phyloP scores from a whole-genome alignment of 1,140 invertebrate genomes.

The Mycetomoellerius zeteki region DNA sequence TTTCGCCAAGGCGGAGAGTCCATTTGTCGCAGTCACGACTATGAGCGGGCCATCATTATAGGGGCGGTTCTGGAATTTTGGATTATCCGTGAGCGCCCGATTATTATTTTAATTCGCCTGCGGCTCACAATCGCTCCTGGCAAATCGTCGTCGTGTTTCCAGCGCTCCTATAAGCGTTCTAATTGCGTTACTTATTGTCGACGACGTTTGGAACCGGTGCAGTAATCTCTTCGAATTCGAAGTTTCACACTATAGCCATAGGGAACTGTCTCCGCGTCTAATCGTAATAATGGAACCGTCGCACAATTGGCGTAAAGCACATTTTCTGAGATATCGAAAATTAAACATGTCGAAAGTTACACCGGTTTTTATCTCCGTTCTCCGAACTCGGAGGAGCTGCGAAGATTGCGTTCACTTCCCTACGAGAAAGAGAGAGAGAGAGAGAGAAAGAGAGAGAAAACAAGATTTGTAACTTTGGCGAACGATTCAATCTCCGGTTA shows the following conservation, averaged over 20 bases:
- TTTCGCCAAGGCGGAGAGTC: slow-evolving; percentile 35
- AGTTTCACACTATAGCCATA: not conserved
- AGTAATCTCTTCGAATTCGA: slow-evolving; percentile 5
- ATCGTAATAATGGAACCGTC: not conserved
- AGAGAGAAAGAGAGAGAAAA: not conserved
- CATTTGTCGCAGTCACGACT: slow-evolving; percentile 62
- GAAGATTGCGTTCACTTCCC: not conserved
- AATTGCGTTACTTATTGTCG: slow-evolving; percentile 40
- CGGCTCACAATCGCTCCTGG: not conserved
- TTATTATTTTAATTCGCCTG: slow-evolving; percentile 58
- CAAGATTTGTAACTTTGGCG: slow-evolving; percentile 19
- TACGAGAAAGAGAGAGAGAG: not conserved
- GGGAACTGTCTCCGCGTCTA: not conserved
- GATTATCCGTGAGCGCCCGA: slow-evolving; percentile 33
- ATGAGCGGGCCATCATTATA: slow-evolving; percentile 43
- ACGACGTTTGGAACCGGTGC: not conserved
- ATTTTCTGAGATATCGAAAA: slow-evolving; percentile 6
- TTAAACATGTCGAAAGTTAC: slow-evolving; percentile 19
- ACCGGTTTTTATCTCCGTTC: slow-evolving; percentile 13
- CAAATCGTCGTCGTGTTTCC: slow-evolving; percentile 4
- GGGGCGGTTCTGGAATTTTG: slow-evolving; percentile 48
- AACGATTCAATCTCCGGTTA: slow-evolving; percentile 35
- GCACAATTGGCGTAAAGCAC: not conserved
- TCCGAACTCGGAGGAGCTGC: not conserved
- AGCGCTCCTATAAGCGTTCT: not conserved